A percentile compares a stretch with the other conserved stretches of the same genome.
Evolutionary conservation across 1,140 invertebrate genomes (phyloP).

Genomic region (Zaprionus africanus): DNA sequence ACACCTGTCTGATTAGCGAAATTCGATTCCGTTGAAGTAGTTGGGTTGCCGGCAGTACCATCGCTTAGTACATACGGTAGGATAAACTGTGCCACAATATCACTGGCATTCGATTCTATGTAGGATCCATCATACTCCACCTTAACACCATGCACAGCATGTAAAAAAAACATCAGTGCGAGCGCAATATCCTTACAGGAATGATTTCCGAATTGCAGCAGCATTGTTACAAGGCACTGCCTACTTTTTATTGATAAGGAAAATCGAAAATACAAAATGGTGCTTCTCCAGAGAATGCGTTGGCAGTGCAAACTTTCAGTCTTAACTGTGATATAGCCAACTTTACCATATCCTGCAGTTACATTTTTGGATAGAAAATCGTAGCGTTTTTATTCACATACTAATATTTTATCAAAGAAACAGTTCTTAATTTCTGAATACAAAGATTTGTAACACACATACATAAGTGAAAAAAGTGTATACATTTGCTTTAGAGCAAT

Average conservation of each 20-base stretch:
- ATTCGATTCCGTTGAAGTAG: slow-evolving; percentile 32
- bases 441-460: not conserved
- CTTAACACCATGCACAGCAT: not conserved
- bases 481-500: slow-evolving; percentile 1
- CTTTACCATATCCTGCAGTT: not conserved
- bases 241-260: not conserved
- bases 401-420: not conserved
- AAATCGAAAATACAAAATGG: not conserved
- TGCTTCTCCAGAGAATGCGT: not conserved
- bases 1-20: slow-evolving; percentile 41
- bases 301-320: not conserved
- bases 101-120: slow-evolving; percentile 41
- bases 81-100: slow-evolving; percentile 76
- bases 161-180: not conserved
- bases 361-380: not conserved
- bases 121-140: not conserved
- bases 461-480: not conserved
- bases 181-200: not conserved
- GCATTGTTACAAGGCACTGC: not conserved
- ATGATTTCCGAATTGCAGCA: not conserved
- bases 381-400: not conserved
- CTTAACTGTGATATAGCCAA: not conserved
- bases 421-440: not conserved
- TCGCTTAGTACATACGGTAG: slow-evolving; percentile 34
- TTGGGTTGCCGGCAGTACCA: slow-evolving; percentile 7